Percentiles rank a stretch among this genome's conserved stretches.
Evolutionary conservation across 2,113 vertebrate genomes (phyloP).

Genomic region (Osmerus eperlanus): DNA sequence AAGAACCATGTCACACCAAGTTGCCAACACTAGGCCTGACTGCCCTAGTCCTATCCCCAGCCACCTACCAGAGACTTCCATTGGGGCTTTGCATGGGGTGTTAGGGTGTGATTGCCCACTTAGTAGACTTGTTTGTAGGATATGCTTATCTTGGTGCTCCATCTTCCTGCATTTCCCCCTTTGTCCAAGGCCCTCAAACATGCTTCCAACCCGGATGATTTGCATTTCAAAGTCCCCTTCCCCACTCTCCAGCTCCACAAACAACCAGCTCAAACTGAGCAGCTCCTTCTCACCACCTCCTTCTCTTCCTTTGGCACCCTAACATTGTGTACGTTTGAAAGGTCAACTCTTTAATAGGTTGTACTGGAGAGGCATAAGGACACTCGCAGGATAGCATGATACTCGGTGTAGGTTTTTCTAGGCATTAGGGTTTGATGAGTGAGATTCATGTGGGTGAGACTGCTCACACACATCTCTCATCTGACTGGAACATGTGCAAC

Average conservation of each 20-base stretch:
- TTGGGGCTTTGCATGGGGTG: slow-evolving; percentile 6
- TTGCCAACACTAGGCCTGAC: background rate
- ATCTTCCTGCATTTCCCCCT: background rate
- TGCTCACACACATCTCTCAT: no score
- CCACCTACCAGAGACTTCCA: background rate
- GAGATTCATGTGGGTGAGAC: no score
- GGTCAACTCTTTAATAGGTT: no score
- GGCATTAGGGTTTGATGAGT: no score
- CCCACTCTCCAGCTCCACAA: slow-evolving; percentile 3
- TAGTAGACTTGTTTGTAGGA: background rate
- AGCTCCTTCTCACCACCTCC: no score
- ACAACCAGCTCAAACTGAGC: background rate
- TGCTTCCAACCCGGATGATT: slow-evolving; percentile 15
- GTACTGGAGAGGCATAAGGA: no score
- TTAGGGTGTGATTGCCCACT: slow-evolving; percentile 24
- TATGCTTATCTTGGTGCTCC: no score
- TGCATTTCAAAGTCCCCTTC: slow-evolving; percentile 48
- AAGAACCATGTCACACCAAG: background rate
- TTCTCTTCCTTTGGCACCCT: no score
- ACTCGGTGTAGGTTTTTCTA: no score
- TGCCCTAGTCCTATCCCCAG: background rate
- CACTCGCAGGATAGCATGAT: no score
- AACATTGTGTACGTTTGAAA: no score
- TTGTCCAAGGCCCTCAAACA: background rate
- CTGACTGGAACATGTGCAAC: no score